Evolutionary conservation across 2,113 vertebrate species (phyloP).

Genomic region (Melanocharis versteri): DNA sequence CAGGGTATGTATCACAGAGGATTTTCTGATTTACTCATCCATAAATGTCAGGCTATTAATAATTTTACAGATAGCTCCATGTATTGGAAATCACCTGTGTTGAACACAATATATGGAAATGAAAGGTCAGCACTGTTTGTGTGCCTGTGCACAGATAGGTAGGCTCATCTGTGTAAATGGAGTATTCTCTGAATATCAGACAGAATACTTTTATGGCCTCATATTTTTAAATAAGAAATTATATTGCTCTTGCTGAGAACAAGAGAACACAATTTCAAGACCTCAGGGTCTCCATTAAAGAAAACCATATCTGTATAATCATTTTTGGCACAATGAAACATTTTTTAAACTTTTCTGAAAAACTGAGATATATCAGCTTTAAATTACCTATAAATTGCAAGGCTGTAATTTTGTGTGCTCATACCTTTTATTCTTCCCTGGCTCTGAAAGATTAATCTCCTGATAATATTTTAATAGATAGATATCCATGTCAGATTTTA

Average conservation of each 20-base stretch:
- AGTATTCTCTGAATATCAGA: background rate
- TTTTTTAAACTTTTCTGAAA: constrained; percentile 38
- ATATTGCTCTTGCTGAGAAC: background rate
- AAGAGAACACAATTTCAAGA: constrained; percentile 24
- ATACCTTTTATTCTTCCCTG: constrained; percentile 46
- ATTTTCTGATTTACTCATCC: background rate
- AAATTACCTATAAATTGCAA: constrained; percentile 61
- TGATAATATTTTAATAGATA: constrained; percentile 63
- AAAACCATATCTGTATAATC: constrained; percentile 24
- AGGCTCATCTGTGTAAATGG: rapidly evolving
- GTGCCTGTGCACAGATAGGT: background rate
- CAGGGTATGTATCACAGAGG: background rate
- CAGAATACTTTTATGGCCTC: background rate
- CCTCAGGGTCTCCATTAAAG: constrained; percentile 19
- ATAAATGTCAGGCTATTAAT: background rate
- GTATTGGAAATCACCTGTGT: background rate
- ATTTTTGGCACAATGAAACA: constrained; percentile 18
- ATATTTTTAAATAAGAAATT: background rate
- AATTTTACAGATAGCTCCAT: background rate
- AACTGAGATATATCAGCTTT: constrained; percentile 17
- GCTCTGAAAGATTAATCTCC: constrained; percentile 41
- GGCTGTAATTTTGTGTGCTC: constrained; percentile 58
- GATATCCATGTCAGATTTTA: constrained; percentile 36
- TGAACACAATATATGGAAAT: background rate
- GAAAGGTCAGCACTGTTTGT: background rate